A percentile compares a stretch with the other conserved stretches of the same genome.
phyloP scores from a whole-genome alignment of 2,797 vertebrate species.

The Channallabes apus region DNA sequence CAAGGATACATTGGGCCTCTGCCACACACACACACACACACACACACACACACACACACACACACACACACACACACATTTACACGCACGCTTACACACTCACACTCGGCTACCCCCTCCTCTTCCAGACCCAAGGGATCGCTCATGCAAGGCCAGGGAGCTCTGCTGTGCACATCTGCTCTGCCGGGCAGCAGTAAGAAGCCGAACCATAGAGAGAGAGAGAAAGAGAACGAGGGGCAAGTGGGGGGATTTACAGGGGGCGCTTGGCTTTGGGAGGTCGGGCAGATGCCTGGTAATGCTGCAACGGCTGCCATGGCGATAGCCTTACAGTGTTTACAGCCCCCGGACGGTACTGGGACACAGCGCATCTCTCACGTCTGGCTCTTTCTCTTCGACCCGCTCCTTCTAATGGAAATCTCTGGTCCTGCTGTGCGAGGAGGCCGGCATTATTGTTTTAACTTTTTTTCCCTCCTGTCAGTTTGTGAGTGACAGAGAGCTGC shows the following conservation, averaged over 20 bases:
- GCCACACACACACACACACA: too few relatives aligned
- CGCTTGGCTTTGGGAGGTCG: slow-evolving; percentile 57
- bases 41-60: slow-evolving; percentile 31
- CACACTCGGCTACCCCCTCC: slow-evolving; percentile 44
- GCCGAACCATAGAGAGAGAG: slow-evolving; percentile 45
- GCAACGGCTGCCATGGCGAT: slow-evolving; percentile 74
- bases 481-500: slow-evolving; percentile 26
- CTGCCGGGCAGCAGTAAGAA: slow-evolving; percentile 63
- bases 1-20: slow-evolving; percentile 62
- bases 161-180: slow-evolving; percentile 76
- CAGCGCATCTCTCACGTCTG: slow-evolving; percentile 33
- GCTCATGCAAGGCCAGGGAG: slow-evolving; percentile 66
- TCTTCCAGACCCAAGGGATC: slow-evolving; percentile 61
- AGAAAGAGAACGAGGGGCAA: slow-evolving; percentile 53
- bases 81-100: slow-evolving; percentile 22
- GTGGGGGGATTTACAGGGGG: slow-evolving; percentile 61
- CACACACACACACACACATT: slow-evolving; percentile 22
- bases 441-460: slow-evolving; percentile 62
- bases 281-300: slow-evolving; percentile 72
- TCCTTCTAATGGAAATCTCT: slow-evolving; percentile 79
- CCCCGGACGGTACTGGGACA: slow-evolving; percentile 64
- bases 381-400: slow-evolving; percentile 61
- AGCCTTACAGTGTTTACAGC: slow-evolving; percentile 77
- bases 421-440: slow-evolving; percentile 56
- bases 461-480: slow-evolving; percentile 44